Conservation (phyloP, 2,797 vertebrate species). For the Antrozous pallidus region DNA sequence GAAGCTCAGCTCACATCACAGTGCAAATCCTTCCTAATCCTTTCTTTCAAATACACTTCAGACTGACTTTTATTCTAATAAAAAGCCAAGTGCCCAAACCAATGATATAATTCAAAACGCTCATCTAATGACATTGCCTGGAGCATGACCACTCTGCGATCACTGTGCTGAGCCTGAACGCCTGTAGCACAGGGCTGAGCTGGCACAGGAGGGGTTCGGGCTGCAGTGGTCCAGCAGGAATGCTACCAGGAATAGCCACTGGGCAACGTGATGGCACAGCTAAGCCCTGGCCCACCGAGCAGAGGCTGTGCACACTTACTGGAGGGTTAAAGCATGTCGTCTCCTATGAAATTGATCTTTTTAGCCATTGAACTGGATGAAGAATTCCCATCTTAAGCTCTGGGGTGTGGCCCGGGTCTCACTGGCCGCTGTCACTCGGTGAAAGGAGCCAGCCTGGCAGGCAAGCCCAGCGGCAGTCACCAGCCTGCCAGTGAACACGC, state of each 20-base stretch:
- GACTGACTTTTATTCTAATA: not conserved
- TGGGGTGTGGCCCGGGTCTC: too few relatives aligned
- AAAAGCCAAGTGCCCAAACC: conserved; percentile 6
- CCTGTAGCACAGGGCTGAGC: not conserved
- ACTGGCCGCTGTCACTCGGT: not conserved
- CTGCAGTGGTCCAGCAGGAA: not conserved
- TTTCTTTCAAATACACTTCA: conserved; percentile 34
- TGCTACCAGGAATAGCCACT: not conserved
- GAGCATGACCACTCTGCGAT: not conserved
- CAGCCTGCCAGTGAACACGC: not conserved
- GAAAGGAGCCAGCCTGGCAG: not conserved
- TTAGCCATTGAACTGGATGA: not conserved
- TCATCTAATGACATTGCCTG: not conserved
- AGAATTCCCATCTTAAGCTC: not conserved
- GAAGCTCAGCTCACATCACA: not conserved
- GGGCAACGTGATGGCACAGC: not conserved
- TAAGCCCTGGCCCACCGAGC: not conserved
- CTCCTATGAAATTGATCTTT: not conserved
- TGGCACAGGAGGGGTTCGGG: too few relatives aligned
- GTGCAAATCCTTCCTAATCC: conserved; percentile 49
- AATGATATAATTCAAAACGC: not conserved
- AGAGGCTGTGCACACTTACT: not conserved
- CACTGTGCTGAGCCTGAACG: not conserved
- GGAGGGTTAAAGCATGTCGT: not conserved
- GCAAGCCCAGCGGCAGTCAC: not conserved